Percentiles rank a stretch among this genome's conserved stretches.
These are phyloP conservation scores for Troides helena DNA, from an alignment of 2,888 invertebrate species.

Conservation along the genomic window DNA sequence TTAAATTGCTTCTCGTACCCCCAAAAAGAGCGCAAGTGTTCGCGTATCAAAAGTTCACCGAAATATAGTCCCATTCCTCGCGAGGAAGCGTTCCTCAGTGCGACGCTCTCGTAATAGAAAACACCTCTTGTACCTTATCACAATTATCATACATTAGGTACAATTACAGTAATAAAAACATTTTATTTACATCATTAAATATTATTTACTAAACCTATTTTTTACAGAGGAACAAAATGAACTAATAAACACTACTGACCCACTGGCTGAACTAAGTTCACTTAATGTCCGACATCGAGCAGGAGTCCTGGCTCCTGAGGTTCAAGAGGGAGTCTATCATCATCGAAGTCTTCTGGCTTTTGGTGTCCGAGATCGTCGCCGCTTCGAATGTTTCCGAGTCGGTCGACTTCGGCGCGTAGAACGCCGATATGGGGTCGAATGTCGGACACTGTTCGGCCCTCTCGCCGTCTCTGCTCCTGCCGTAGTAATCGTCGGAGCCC, in stretches of 20 bases:
- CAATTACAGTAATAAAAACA: slow-evolving; percentile 75
- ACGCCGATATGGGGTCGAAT: slow-evolving; percentile 72
- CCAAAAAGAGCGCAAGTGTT: slow-evolving; percentile 30
- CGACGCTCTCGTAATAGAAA: slow-evolving; percentile 51
- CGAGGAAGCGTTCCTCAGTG: slow-evolving; percentile 33
- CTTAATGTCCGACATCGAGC: slow-evolving; percentile 61
- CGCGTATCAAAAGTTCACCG: slow-evolving; percentile 25
- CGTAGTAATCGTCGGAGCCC: slow-evolving; percentile 60
- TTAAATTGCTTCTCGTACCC: slow-evolving; percentile 40
- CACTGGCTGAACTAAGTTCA: slow-evolving; percentile 52
- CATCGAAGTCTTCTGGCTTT: slow-evolving; percentile 67
- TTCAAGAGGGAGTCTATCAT: slow-evolving; percentile 73
- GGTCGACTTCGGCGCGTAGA: slow-evolving; percentile 65
- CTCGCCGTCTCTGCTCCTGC: slow-evolving; percentile 62
- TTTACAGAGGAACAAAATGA: slow-evolving; percentile 79
- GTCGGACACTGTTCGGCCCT: slow-evolving; percentile 61
- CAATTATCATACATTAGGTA: slow-evolving; percentile 51
- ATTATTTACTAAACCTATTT: slow-evolving; percentile 60
- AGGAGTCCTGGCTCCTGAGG: slow-evolving; percentile 59
- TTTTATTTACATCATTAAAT: slow-evolving; percentile 77
- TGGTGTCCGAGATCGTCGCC: slow-evolving; percentile 53
- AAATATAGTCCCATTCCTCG: slow-evolving; percentile 37
- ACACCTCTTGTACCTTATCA: slow-evolving; percentile 55
- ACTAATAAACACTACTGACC: slow-evolving; percentile 71
- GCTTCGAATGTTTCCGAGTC: slow-evolving; percentile 52